Evolutionary conservation across 2,888 invertebrate genomes (phyloP), one percentile per base, ranked within the genome.

Genomic region (Synergus umbraculus): DNA sequence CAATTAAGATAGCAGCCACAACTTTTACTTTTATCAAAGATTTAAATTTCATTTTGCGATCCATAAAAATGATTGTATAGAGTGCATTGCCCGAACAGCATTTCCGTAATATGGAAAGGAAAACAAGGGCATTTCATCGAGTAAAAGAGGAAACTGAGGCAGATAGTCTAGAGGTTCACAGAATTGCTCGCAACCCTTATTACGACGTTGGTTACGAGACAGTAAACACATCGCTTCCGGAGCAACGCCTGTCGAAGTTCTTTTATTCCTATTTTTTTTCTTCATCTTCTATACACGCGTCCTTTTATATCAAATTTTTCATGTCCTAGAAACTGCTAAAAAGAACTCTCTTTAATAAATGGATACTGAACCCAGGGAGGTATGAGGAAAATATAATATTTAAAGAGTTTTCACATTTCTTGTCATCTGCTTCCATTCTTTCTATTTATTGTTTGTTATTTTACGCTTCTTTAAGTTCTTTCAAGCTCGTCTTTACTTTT

Each of bases 201-300:
- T 65, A 64, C 37, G 64, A 64, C 64, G 37, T 37, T 37, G 37
- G 64, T 64, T 64, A 64, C 64, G 64, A 41, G 37, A 64, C 37
- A 64, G 29, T 46, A 69, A 22, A 60, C 60, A 60, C 60, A 60
- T 60, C 60, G 1, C 60, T 58, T 54, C n/a, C 54, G 12, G 2
- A 46, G 46, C 46, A 13, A 46, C 46, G 46, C 12, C 46, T 46
- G 10, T 46, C 12, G 13, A 46, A 46, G 12, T 54, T n/a, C 8
- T 22, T 4, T 60, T 22, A 60, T 22, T 22, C 10, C 22, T 12
- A 60, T 22, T 60, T 9, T 60, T 60, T 22, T 58, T 12, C 3
- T 10, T 22, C 12, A n/a, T n/a, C 22, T 12, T 9, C 18, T 22
- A 22, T 22, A 60, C 60, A n/a, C 10, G 12, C 12, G 4, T 60